Percentiles rank a stretch among this genome's conserved stretches.
Conservation (phyloP, 2,113 vertebrate species). For the Shinisaurus crocodilurus region DNA sequence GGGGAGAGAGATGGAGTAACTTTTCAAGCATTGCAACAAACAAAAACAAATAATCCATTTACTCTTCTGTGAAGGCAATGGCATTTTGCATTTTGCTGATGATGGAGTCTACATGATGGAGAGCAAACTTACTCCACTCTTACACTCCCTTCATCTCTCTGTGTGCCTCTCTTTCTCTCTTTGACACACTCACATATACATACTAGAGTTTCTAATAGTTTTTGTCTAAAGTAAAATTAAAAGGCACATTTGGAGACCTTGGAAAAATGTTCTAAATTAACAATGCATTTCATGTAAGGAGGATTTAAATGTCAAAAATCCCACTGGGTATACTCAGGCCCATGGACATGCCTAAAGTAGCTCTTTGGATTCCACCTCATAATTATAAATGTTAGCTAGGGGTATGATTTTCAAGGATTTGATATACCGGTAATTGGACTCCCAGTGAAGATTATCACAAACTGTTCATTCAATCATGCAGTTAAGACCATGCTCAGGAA, state of each 20-base stretch:
- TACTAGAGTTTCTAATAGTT: neutral
- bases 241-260: neutral
- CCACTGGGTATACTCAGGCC: neutral
- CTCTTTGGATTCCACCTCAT: neutral
- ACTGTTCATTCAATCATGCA: neutral
- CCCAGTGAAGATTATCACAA: neutral
- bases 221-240: neutral
- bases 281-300: neutral
- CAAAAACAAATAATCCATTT: constrained; percentile 44
- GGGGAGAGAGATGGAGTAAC: neutral
- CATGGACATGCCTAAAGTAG: neutral
- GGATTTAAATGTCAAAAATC: neutral
- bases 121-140: neutral
- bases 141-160: neutral
- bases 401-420: neutral
- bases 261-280: neutral
- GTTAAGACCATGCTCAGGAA: neutral
- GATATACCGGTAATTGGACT: neutral
- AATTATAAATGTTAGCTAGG: neutral
- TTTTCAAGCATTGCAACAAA: constrained; percentile 21
- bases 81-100: constrained; percentile 17
- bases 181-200: too few species aligned
- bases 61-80: neutral
- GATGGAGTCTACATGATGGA: neutral
- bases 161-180: neutral